Percentiles rank a stretch among this genome's conserved stretches.
Evolutionary conservation across 2,113 vertebrate species (phyloP).

Genomic region (Puffinus mauretanicus): DNA sequence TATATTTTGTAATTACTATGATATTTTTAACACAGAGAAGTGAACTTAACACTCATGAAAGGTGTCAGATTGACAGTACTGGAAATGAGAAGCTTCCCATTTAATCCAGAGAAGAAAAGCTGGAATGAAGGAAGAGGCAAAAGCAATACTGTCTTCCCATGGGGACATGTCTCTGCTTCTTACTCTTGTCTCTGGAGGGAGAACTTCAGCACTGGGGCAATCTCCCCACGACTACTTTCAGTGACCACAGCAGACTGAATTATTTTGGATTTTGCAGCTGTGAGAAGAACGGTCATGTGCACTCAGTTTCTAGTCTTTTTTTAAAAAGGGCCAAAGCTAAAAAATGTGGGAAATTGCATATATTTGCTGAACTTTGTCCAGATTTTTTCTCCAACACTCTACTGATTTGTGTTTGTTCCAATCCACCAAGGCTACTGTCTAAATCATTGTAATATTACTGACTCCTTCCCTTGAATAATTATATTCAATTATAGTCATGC

Average conservation of each 20-base stretch:
- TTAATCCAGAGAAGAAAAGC: not conserved
- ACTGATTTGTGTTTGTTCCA: not conserved
- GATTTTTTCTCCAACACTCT: not conserved
- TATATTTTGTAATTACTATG: not conserved
- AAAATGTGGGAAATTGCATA: fast-evolving
- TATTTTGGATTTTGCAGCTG: not conserved
- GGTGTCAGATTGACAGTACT: not conserved
- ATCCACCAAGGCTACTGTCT: not conserved
- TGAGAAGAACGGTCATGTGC: not conserved
- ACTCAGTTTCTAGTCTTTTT: not conserved
- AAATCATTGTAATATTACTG: not conserved
- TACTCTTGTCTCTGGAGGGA: not conserved
- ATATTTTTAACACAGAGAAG: not conserved
- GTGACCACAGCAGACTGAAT: not conserved
- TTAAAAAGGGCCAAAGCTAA: not conserved
- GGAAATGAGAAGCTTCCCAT: not conserved
- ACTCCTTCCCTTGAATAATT: not conserved
- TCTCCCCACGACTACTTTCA: not conserved
- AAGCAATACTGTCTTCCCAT: not conserved
- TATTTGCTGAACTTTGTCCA: not conserved
- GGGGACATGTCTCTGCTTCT: not conserved
- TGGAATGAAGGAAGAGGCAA: not conserved
- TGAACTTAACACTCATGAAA: not conserved
- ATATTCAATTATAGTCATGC: fast-evolving
- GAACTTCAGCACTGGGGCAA: not conserved